Evolutionary conservation across 2,113 vertebrate genomes (phyloP).

Genomic region (Prionailurus bengalensis): DNA sequence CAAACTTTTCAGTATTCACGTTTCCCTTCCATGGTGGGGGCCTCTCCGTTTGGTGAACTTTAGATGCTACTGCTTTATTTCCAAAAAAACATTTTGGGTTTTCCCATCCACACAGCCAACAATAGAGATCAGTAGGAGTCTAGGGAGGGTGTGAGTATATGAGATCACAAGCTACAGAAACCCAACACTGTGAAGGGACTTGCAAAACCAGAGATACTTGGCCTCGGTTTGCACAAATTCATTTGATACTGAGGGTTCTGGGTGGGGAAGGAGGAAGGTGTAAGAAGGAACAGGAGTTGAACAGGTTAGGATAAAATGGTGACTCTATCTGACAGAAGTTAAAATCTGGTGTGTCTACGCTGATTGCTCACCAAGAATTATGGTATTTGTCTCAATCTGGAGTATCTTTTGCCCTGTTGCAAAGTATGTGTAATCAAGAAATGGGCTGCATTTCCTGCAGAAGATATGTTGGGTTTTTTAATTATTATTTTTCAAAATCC

Average conservation of each 20-base stretch:
- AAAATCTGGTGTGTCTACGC: not conserved
- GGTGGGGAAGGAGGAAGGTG: not conserved
- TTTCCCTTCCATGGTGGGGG: not conserved
- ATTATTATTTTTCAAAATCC: not conserved
- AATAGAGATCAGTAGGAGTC: not conserved
- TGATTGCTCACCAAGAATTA: not conserved
- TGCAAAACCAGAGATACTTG: not conserved
- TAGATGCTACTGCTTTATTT: slow-evolving; percentile 27
- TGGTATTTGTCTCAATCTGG: not conserved
- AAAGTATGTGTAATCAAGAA: not conserved
- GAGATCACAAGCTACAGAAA: not conserved
- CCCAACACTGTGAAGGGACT: not conserved
- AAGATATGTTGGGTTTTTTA: not conserved
- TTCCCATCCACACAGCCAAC: not conserved
- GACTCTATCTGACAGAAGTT: not conserved
- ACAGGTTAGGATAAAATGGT: not conserved
- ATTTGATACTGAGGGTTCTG: not conserved
- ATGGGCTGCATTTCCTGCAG: not conserved
- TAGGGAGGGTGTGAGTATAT: not conserved
- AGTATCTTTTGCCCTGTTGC: not conserved
- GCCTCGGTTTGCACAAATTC: not conserved
- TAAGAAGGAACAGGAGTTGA: not conserved
- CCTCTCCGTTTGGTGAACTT: slow-evolving; percentile 28
- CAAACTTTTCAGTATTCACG: not conserved
- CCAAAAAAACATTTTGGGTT: slow-evolving; percentile 22